Base-by-base conservation (phyloP, 2,888 invertebrate genomes). In the Gasteruption jaculator region DNA sequence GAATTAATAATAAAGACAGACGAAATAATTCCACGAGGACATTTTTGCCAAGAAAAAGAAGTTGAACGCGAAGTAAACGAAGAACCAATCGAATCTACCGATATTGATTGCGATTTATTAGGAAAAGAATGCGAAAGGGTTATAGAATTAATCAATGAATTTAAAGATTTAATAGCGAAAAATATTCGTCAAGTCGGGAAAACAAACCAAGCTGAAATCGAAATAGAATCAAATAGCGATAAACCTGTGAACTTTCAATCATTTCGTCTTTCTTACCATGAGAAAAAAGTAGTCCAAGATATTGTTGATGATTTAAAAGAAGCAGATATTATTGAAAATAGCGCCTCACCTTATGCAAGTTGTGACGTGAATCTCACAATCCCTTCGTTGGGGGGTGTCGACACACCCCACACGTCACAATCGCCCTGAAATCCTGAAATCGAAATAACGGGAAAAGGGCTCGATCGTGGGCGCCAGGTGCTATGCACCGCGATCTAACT, bases 201-300 rank as follows among this genome's bases (percentile, higher is more conserved):
- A 25, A 50, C 49, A 16, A 31, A 46, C 27, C 29, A 27, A 21
- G 38, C 48, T 5, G 45, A 51, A 39, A 53, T 61, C 44, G 41
- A 50, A 21, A 61, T 60, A n/a, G 41, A 46, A 11, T 37, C 60
- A 5, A 32, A 5, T 2, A 26, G 30, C 5, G 43, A 44, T 2
- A 34, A 38, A 19, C 55, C 57, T 4, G 47, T 61, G 12, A 35
- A 41, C 14, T 54, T 53, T 34, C 38, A 44, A 41, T 58, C 61
- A 1, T 61, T 61, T 37, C 37, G 58, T 8, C 27, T 58, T 29
- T 49, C 58, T 5, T 21, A 45, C 10, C 10, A 39, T 5, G 60
- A 60, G 27, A 48, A 47, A 25, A 27, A 46, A 19, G 45, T 40
- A 12, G 41, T 58, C 1, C 30, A 45, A 15, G 41, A 48, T 5